These are phyloP conservation scores for Tetragonula carbonaria DNA, from an alignment of 2,888 invertebrate genomes.

Conservation along the genomic window DNA sequence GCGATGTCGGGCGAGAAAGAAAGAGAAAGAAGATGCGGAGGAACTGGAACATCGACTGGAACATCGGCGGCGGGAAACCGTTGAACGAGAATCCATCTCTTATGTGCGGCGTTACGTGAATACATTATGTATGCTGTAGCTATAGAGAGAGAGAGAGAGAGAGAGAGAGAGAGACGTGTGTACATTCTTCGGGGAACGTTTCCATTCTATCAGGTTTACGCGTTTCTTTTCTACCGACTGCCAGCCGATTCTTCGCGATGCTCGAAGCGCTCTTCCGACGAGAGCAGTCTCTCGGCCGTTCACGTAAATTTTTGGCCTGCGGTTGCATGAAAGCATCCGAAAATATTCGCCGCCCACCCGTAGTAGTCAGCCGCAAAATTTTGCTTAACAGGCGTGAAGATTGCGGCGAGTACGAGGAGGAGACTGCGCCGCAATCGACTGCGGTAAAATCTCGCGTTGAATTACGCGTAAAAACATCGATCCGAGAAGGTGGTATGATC, in stretches of 20 bases:
- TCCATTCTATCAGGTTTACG: slow-evolving; percentile 49
- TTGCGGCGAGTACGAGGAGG: slow-evolving; percentile 41
- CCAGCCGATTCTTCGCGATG: slow-evolving; percentile 30
- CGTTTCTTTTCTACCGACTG: slow-evolving; percentile 37
- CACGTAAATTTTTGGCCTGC: slow-evolving; percentile 77
- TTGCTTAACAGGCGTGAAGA: slow-evolving; percentile 68
- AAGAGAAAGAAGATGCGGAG: background rate
- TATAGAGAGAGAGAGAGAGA: background rate
- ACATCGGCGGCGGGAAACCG: slow-evolving; percentile 43
- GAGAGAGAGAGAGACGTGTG: slow-evolving; percentile 7
- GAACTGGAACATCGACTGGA: slow-evolving; percentile 22
- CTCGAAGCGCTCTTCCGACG: slow-evolving; percentile 48
- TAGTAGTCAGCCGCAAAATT: slow-evolving; percentile 70
- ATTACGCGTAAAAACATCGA: slow-evolving; percentile 50
- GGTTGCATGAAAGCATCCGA: slow-evolving; percentile 77
- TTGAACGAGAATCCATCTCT: slow-evolving; percentile 40
- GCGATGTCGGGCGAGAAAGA: slow-evolving; percentile 5
- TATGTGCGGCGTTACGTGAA: background rate
- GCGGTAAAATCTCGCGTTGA: slow-evolving; percentile 48
- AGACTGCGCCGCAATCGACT: slow-evolving; percentile 19
- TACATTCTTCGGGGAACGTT: slow-evolving; percentile 25
- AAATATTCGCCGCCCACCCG: slow-evolving; percentile 75
- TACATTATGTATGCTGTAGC: background rate
- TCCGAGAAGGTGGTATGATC: background rate
- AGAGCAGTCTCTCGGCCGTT: slow-evolving; percentile 68